Percentiles rank a stretch among this genome's conserved stretches.
phyloP scores from a whole-genome alignment of 2,113 vertebrate species.

The Nicator chloris region DNA sequence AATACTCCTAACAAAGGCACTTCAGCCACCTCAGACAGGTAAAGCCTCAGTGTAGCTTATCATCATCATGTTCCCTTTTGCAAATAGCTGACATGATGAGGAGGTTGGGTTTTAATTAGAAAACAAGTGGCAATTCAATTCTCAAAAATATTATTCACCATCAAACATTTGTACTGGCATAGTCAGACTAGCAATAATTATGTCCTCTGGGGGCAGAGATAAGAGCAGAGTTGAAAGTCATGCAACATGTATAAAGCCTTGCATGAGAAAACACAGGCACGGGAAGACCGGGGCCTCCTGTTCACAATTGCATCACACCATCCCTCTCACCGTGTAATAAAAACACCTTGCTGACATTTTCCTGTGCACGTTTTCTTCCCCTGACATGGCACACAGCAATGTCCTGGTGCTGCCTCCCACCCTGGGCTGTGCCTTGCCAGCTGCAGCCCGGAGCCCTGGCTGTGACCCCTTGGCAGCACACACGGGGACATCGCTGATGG shows the following conservation, averaged over 20 bases:
- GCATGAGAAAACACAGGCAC: background rate
- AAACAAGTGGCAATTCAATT: background rate
- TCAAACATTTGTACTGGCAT: background rate
- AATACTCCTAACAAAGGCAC: background rate
- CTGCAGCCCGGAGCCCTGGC: background rate
- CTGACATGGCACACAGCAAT: background rate
- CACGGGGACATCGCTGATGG: background rate
- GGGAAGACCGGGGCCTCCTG: background rate
- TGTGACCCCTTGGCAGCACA: background rate
- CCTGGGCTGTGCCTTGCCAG: background rate
- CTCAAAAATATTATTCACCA: background rate
- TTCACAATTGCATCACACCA: background rate
- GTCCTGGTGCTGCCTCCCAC: background rate
- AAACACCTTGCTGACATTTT: background rate
- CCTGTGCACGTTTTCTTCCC: background rate
- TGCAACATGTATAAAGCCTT: background rate
- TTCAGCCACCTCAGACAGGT: background rate
- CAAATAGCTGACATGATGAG: background rate
- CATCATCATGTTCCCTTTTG: background rate
- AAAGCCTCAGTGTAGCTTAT: background rate
- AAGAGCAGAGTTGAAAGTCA: background rate
- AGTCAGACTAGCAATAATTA: background rate
- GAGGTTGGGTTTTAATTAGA: background rate
- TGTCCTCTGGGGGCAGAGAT: background rate
- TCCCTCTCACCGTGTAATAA: background rate